Evolutionary conservation across 1,140 invertebrate species (phyloP), one percentile per base, ranked within the genome.

Genomic region (Bombus soroeensis): DNA sequence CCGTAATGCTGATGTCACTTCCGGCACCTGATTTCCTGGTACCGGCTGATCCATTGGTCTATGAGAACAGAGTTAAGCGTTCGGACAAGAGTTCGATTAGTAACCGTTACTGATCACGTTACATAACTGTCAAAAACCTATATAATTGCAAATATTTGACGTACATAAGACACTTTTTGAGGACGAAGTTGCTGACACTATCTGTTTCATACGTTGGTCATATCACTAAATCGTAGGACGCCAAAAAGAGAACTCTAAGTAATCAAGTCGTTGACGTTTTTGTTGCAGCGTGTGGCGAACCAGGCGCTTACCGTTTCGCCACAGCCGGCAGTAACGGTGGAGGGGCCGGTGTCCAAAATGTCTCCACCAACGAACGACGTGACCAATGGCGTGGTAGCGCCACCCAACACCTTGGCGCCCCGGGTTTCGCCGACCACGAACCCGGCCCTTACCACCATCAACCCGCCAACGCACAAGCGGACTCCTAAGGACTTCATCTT

Each of bases 401-500:
- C 94, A 28, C 75, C 92, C 25, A 88, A 91, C 74, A 92, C 87
- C 81, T 47, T 93, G 81, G 92, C 91, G 81, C 90, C 94, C 71
- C 90, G 92, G 82, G 88, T 94, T 75, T 91, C 93, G 87, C 87
- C 93, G 22, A 92, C 92, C 73, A 85, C 84, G 66, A 93, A 93
- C 84, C 91, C 93, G 81, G 85, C 88, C n/a, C 86, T 92, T 53
- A 85, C 82, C 77, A 94, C 93, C 68, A 92, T 94, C 91, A 95
- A 96, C 95, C 91, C 94, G 89, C 87, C 95, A 79, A 96, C 96
- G 64, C 94, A 94, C 74, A 98, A 98, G 92, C 96, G 97, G 89
- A 97, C 96, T 15, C 96, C 97, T n/a, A 97, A 97, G 90, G 98
- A 99, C 95, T 99, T 98, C 94, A 98, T 98, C 88, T 99, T 99